A percentile compares a stretch with the other conserved stretches of the same genome.
Conservation (phyloP, 2,888 invertebrate genomes). For the Lordiphosa andalusiaca region DNA sequence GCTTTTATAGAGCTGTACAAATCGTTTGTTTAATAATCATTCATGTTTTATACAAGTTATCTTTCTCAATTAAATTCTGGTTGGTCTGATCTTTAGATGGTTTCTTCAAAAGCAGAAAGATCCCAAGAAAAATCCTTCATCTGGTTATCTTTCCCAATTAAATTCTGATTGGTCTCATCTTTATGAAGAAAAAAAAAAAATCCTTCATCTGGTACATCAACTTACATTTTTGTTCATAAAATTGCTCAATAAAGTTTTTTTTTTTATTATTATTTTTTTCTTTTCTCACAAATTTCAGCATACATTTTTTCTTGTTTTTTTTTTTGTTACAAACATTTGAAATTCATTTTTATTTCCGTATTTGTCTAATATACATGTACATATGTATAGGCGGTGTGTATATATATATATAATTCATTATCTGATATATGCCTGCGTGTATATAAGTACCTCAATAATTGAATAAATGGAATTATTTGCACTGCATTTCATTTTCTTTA, state of each 20-base stretch:
- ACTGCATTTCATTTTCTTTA: constrained; percentile 48
- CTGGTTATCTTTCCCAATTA: no score
- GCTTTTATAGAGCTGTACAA: no score
- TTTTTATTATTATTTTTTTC: constrained; percentile 48
- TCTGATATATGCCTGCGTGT: constrained; percentile 53
- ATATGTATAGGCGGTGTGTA: constrained; percentile 52
- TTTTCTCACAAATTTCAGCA: constrained; percentile 54
- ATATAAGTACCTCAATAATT: constrained; percentile 50
- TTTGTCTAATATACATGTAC: constrained; percentile 53
- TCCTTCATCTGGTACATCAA: no score
- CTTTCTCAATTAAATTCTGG: no score
- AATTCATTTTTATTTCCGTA: constrained; percentile 35
- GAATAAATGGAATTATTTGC: constrained; percentile 69
- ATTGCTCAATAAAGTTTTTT: constrained; percentile 56
- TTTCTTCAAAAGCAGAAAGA: no score
- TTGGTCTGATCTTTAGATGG: no score
- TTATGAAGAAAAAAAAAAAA: no score
- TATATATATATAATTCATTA: constrained; percentile 50
- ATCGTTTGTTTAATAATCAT: no score
- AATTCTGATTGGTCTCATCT: no score
- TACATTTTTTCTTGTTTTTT: constrained; percentile 44
- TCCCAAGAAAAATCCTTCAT: no score
- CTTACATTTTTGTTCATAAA: no score
- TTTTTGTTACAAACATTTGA: constrained; percentile 44
- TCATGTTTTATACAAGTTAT: no score